A percentile compares a stretch with the other conserved stretches of the same genome.
Evolutionary conservation across 2,888 invertebrate genomes (phyloP).

Genomic region (Tuberolachnus salignus): DNA sequence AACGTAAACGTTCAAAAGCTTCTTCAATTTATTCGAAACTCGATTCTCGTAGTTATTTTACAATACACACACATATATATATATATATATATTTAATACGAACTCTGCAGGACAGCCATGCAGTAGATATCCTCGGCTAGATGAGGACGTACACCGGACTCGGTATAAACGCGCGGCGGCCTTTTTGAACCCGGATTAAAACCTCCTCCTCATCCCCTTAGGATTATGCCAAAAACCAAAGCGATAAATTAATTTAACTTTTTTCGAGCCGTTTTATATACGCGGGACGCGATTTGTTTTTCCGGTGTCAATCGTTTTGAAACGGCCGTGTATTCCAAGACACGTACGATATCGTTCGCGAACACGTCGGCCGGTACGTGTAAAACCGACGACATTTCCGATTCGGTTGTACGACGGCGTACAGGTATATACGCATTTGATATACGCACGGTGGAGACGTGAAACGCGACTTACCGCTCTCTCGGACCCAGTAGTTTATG

Average conservation of each 20-base stretch:
- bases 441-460: too few species aligned
- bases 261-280: neutral
- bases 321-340: neutral
- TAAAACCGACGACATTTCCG: neutral
- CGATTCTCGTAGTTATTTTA: neutral
- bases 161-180: neutral
- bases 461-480: slow-evolving; percentile 72
- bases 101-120: neutral
- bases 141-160: neutral
- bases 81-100: neutral
- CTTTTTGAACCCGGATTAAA: slow-evolving; percentile 45
- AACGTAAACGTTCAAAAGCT: neutral
- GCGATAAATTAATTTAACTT: slow-evolving; percentile 31
- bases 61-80: too few species aligned
- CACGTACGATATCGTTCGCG: neutral
- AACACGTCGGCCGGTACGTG: too few species aligned
- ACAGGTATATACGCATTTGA: too few species aligned
- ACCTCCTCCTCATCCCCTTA: too few species aligned
- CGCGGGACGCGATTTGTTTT: slow-evolving; percentile 26
- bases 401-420: neutral
- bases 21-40: neutral
- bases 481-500: slow-evolving; percentile 89
- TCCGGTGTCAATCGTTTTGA: neutral
- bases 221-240: slow-evolving; percentile 50
- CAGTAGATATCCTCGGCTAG: neutral